These are phyloP conservation scores for Elysia crispata DNA, from an alignment of 2,888 invertebrate species.

Conservation along the genomic window DNA sequence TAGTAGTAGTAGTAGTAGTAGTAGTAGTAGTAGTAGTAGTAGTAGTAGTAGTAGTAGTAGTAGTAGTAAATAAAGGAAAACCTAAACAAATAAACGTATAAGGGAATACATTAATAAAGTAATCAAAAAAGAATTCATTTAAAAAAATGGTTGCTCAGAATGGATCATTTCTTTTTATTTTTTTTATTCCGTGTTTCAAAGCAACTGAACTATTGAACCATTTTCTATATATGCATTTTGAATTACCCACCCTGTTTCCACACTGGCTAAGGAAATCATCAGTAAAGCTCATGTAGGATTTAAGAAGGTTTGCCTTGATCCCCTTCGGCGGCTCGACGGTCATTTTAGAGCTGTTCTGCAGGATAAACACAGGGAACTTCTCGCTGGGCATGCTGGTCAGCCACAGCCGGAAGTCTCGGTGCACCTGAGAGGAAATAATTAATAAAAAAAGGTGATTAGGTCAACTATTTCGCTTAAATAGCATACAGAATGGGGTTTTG, in stretches of 20 bases:
- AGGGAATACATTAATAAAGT: not conserved
- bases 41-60: conserved; percentile 37
- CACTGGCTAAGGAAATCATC: conserved; percentile 77
- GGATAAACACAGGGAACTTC: conserved; percentile 86
- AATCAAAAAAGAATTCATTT: no score
- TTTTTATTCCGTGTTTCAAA: not conserved
- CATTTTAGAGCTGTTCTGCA: conserved; percentile 91
- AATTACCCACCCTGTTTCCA: conserved; percentile 70
- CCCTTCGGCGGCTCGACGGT: conserved; percentile 89
- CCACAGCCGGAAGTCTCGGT: conserved; percentile 89
- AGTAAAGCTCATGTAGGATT: conserved; percentile 74
- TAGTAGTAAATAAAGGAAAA: conserved; percentile 19
- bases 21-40: conserved; percentile 40
- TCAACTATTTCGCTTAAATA: no score
- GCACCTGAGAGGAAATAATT: conserved; percentile 78
- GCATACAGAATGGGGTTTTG: no score
- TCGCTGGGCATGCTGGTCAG: conserved; percentile 88
- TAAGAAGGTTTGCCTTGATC: conserved; percentile 83
- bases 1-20: conserved; percentile 32
- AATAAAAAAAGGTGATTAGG: no score
- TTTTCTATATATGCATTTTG: not conserved
- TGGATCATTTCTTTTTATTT: no score
- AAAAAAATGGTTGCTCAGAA: no score
- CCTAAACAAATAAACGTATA: not conserved
- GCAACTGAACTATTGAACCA: not conserved